phyloP scores from a whole-genome alignment of 2,113 vertebrate genomes.

The Saimiri boliviensis region DNA sequence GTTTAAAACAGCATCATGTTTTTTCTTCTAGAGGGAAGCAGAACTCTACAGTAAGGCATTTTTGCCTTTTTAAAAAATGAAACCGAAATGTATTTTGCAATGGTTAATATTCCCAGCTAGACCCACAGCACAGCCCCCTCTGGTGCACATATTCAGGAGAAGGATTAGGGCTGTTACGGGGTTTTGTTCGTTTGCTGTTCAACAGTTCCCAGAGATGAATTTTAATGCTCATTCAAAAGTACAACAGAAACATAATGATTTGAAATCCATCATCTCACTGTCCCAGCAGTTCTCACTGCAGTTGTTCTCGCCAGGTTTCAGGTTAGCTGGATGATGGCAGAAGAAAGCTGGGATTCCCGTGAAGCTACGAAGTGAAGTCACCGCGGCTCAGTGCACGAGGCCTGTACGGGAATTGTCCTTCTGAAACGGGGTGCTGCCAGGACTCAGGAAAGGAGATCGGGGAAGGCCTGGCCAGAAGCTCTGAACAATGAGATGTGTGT shows the following conservation, averaged over 20 bases:
- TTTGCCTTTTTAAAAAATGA: slow-evolving; percentile 55
- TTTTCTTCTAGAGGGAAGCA: slow-evolving; percentile 76
- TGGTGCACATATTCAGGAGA: slow-evolving; percentile 74
- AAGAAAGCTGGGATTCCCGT: neutral
- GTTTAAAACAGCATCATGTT: slow-evolving; percentile 64
- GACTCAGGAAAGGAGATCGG: no score
- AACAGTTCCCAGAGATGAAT: slow-evolving; percentile 74
- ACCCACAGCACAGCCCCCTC: slow-evolving; percentile 80
- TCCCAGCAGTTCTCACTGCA: neutral
- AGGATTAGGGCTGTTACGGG: slow-evolving; percentile 58
- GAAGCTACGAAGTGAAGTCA: fast-evolving
- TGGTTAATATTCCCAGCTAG: slow-evolving; percentile 62
- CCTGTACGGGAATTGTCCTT: fast-evolving
- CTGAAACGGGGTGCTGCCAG: fast-evolving
- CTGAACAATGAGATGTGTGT: fast-evolving
- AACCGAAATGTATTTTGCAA: slow-evolving; percentile 64
- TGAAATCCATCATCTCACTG: slow-evolving; percentile 42
- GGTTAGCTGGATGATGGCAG: neutral
- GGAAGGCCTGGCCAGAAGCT: neutral
- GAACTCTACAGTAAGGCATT: slow-evolving; percentile 72
- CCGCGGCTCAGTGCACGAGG: fast-evolving
- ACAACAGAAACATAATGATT: slow-evolving; percentile 65
- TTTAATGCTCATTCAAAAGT: slow-evolving; percentile 71
- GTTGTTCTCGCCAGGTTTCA: neutral
- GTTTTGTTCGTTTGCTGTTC: slow-evolving; percentile 70